A percentile compares a stretch with the other conserved stretches of the same genome.
These are phyloP conservation scores for Uria aalge DNA, from an alignment of 2,113 vertebrate genomes.

Conservation along the genomic window DNA sequence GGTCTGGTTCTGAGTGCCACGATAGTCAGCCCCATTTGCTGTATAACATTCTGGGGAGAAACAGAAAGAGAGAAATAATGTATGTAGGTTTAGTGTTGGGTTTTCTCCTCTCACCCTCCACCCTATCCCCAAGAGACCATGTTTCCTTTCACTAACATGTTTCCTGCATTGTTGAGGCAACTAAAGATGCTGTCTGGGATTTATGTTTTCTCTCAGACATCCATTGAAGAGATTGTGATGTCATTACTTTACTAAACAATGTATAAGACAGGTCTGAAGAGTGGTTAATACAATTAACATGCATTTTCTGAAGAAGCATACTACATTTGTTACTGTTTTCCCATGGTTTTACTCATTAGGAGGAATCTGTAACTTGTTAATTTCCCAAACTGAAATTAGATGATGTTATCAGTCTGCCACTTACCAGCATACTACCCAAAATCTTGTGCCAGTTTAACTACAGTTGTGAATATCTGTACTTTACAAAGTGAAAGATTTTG, in stretches of 20 bases:
- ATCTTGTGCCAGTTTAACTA: not conserved
- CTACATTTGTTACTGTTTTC: not conserved
- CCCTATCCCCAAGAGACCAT: not conserved
- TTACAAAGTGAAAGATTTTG: not conserved
- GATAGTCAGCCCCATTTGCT: constrained; percentile 93
- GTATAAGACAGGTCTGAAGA: not conserved
- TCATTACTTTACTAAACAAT: not conserved
- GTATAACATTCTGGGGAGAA: constrained; percentile 90
- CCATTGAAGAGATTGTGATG: not conserved
- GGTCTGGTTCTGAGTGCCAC: constrained; percentile 93
- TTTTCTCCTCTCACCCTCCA: not conserved
- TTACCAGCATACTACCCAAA: not conserved
- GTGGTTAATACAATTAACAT: not conserved
- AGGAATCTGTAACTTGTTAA: not conserved
- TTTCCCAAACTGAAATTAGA: not conserved
- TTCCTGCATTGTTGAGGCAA: not conserved
- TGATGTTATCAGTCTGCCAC: not conserved
- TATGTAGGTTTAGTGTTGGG: not conserved
- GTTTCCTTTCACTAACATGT: not conserved
- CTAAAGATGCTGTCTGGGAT: not conserved
- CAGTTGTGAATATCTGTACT: not conserved
- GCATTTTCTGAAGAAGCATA: not conserved
- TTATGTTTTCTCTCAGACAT: not conserved
- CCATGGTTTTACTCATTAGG: not conserved
- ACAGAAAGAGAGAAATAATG: not conserved